Base-by-base conservation (phyloP, 2,888 invertebrate species). In the Sphaerophoria taeniata region DNA sequence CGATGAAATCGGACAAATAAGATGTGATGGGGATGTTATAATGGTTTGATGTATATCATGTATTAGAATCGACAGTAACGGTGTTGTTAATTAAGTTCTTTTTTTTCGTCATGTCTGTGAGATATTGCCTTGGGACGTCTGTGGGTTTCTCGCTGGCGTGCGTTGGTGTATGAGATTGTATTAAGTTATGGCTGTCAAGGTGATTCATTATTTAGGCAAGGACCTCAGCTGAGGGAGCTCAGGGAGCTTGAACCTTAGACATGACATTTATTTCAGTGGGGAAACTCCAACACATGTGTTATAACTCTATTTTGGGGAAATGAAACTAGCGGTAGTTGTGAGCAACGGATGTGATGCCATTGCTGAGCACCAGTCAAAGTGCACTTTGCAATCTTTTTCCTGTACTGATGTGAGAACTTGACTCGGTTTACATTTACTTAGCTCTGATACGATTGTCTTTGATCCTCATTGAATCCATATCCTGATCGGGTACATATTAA, bases 31-130 rank as follows among this genome's bases (percentile, higher is more conserved):
- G 24, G 60, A 67, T 55, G 56, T 55, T 75, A 84, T 75, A 58
- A 71, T 49, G 39, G 55, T 60, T 63, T 75, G 75, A 84, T 76
- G 61, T 69, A 84, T 75, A 70, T 51, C 81, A 31, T 49, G 36
- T 61, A 81, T 85, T 85, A 63, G 69, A 77, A 43, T 61, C 63
- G 81, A 73, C 76, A 77, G 58, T 47, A 70, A 81, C 70, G 58
- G 85, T 81, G 72, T 70, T 45, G 55, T 80, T 85, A 85, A 85
- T 81, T 80, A 85, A 85, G 79, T 76, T 75, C 76, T 69, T 55
- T 51, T 11, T 43, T 24, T 24, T 65, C 14, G 9, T 31, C 39
- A 47, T 34, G 12, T 24, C 5, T 31, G 36, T 67, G 63, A 63
- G 47, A 47, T 63, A 63, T 63, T 56, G 47, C 33, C 51, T 24